Evolutionary conservation across 2,888 invertebrate genomes (phyloP).

Genomic region (Drosophila neutralis): DNA sequence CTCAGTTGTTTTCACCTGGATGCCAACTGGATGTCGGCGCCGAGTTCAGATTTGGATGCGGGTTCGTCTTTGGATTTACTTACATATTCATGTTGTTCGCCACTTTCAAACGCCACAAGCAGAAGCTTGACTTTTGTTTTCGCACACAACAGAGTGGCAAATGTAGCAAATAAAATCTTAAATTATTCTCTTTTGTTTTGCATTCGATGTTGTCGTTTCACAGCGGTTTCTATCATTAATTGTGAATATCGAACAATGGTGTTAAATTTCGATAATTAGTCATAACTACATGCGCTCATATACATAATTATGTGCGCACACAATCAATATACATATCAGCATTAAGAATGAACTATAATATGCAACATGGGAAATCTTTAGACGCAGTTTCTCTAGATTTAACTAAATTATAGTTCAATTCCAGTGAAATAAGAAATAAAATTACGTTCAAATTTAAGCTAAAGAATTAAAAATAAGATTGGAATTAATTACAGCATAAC

Average conservation of each 20-base stretch:
- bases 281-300: not conserved
- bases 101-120: conserved; percentile 33
- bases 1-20: conserved; percentile 18
- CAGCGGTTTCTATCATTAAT: conserved; percentile 17
- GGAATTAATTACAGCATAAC: not conserved
- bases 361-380: not conserved
- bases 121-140: conserved; percentile 20
- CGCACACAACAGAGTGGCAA: conserved; percentile 23
- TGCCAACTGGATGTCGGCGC: not conserved
- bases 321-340: not conserved
- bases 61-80: not conserved
- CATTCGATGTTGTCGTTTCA: conserved; percentile 20
- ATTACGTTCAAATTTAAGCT: not conserved
- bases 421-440: not conserved
- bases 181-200: conserved; percentile 50
- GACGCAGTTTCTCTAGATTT: not conserved
- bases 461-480: not conserved
- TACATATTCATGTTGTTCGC: conserved; percentile 4
- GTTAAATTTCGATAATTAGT: conserved; percentile 26
- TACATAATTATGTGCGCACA: not conserved
- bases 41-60: conserved; percentile 1
- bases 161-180: conserved; percentile 34
- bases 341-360: not conserved
- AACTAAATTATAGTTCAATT: not conserved
- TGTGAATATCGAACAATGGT: conserved; percentile 37